Evolutionary conservation across 2,113 vertebrate genomes (phyloP), one percentile per base, ranked within the genome.

Genomic region (Lophius piscatorius): DNA sequence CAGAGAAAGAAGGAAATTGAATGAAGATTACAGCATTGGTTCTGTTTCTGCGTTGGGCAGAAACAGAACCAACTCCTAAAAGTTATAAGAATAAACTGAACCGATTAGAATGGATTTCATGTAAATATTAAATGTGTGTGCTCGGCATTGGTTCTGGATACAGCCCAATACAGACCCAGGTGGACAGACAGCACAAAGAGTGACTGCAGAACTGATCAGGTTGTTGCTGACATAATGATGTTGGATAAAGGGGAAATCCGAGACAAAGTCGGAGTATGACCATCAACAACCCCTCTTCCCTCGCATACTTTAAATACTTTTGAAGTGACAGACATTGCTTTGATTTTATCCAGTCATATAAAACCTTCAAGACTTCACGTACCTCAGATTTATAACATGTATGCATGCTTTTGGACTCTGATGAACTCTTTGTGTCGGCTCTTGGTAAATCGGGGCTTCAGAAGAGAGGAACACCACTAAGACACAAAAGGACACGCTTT

Each of bases 341-440:
- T 35, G 2, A 42, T 61, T 56, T 49, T 7, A 39, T 55, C 34
- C 38, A 29, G 35, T 45, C 34, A 17, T 13, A 31, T 21, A 65
- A 74, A 57, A 45, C 14, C 17, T 17, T 34, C 8, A 14, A 41
- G 46, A 36, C 26, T 8, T 59, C 8, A 17, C 12, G 46, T 47
- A 36, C 20, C 22, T 36, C 47, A 28, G 14, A 66, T 55, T 48
- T 2, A 34, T 24, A 20, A 26, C 41, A 40, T 1, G 1, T 21
- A 38, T 33, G 22, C 22, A 9, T 52, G 38, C 26, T 22, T 62
- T 7, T 18, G n/a, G 39, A 39, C 29, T 52, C 16, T 9, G 1
- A 59, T 28, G 18, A 23, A 47, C 13, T 10, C 3, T 38, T 55
- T 6, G 23, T 21, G 18, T 33, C 46, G 31, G 8, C 49, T 46